Evolutionary conservation across 1,140 invertebrate genomes (phyloP).

Genomic region (Drosophila nasuta): DNA sequence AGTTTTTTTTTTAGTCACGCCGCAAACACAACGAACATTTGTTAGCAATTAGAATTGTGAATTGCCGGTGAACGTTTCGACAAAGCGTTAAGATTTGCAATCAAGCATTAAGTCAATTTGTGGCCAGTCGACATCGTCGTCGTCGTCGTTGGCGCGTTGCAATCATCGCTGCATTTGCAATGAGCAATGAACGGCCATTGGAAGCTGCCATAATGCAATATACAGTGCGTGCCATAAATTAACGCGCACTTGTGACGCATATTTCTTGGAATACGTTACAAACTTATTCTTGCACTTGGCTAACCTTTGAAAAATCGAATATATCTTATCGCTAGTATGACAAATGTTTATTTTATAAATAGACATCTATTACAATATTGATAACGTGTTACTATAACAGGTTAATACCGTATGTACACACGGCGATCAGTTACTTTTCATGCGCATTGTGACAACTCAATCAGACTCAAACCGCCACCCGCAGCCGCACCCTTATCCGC

Average conservation of each 20-base stretch:
- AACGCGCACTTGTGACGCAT: not conserved
- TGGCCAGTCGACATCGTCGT: constrained; percentile 40
- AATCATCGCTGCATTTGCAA: constrained; percentile 41
- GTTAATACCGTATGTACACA: constrained; percentile 5
- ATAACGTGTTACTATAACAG: constrained; percentile 19
- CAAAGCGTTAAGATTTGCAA: constrained; percentile 77
- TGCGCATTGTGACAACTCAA: constrained; percentile 38
- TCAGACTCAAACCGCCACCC: constrained; percentile 28
- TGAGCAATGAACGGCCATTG: constrained; percentile 21
- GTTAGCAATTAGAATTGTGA: constrained; percentile 73
- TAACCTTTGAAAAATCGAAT: not conserved
- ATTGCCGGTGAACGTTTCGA: constrained; percentile 68
- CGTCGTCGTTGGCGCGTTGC: constrained; percentile 49
- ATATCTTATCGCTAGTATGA: constrained; percentile 33
- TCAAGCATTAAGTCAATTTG: constrained; percentile 79
- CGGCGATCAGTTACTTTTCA: constrained; percentile 18
- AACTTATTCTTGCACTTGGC: constrained; percentile 1
- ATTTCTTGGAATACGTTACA: constrained; percentile 1
- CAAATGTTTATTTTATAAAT: constrained; percentile 16
- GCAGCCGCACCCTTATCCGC: constrained; percentile 3
- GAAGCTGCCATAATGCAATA: constrained; percentile 22
- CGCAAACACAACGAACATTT: constrained; percentile 54
- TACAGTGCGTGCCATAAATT: constrained; percentile 35
- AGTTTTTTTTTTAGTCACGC: constrained; percentile 51
- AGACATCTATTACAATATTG: constrained; percentile 15